Conservation (phyloP, 2,888 invertebrate genomes). For the Helleia helle region DNA sequence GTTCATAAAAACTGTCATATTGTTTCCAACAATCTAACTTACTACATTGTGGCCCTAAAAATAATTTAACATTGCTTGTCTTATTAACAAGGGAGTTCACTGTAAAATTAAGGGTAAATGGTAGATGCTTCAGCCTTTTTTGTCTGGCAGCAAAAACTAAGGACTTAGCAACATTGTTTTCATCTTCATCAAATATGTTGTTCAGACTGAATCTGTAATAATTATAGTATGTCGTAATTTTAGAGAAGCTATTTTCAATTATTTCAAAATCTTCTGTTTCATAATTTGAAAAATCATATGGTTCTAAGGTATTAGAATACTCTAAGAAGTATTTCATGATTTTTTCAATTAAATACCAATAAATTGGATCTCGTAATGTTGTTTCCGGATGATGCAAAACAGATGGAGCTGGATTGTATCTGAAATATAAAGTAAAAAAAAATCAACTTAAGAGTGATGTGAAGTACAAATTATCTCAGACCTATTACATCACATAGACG, state of each 20-base stretch:
- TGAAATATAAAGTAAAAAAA: constrained; percentile 27
- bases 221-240: constrained; percentile 46
- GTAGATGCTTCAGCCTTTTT: constrained; percentile 43
- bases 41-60: constrained; percentile 49
- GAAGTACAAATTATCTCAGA: too few species aligned
- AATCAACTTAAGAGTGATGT: too few species aligned
- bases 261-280: constrained; percentile 40
- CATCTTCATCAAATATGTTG: constrained; percentile 30
- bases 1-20: constrained; percentile 42
- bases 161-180: constrained; percentile 20
- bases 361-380: constrained; percentile 49
- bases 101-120: constrained; percentile 41
- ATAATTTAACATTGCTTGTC: constrained; percentile 41
- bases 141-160: constrained; percentile 39
- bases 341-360: constrained; percentile 46
- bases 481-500: too few species aligned
- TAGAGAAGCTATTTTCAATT: constrained; percentile 31
- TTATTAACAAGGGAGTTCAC: constrained; percentile 34
- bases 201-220: constrained; percentile 43
- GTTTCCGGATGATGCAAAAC: constrained; percentile 55
- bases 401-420: constrained; percentile 57
- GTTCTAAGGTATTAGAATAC: constrained; percentile 37
- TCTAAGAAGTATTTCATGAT: constrained; percentile 44
- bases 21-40: constrained; percentile 36
- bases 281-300: constrained; percentile 37